A percentile compares a stretch with the other conserved stretches of the same genome.
phyloP scores from a whole-genome alignment of 2,113 vertebrate species.

The Calyptommatus sinebrachiatus region DNA sequence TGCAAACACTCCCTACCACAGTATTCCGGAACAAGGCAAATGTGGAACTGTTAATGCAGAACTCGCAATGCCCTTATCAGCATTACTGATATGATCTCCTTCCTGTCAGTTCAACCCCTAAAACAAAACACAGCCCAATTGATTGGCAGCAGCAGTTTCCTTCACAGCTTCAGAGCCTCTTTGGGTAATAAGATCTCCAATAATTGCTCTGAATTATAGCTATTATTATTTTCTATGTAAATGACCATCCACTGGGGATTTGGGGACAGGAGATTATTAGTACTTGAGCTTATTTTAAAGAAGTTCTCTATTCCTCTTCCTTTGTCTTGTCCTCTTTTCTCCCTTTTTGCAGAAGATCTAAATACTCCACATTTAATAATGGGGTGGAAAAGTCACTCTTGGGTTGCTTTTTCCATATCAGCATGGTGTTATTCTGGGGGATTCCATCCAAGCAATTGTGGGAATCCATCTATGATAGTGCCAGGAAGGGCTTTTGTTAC shows the following conservation, averaged over 20 bases:
- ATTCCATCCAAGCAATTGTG: no score
- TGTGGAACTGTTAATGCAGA: no score
- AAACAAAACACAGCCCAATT: background rate
- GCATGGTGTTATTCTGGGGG: no score
- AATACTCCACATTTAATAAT: background rate
- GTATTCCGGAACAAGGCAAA: no score
- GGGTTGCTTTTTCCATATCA: no score
- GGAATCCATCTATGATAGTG: no score
- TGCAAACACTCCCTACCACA: no score
- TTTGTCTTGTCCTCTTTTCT: background rate
- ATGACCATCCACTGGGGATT: background rate
- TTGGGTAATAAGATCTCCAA: background rate
- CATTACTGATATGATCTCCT: no score
- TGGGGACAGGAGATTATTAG: background rate
- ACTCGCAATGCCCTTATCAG: no score
- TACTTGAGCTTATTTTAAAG: background rate
- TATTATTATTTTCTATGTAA: slow-evolving; percentile 11
- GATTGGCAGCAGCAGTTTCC: background rate
- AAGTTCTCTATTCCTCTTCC: no score
- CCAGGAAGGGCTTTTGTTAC: no score
- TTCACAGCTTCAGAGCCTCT: background rate
- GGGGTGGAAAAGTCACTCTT: background rate
- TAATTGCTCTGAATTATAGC: slow-evolving; percentile 3
- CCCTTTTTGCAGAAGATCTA: background rate
- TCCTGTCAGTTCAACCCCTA: background rate